Base-by-base conservation (phyloP, 2,888 invertebrate species). In the Buathra laborator region DNA sequence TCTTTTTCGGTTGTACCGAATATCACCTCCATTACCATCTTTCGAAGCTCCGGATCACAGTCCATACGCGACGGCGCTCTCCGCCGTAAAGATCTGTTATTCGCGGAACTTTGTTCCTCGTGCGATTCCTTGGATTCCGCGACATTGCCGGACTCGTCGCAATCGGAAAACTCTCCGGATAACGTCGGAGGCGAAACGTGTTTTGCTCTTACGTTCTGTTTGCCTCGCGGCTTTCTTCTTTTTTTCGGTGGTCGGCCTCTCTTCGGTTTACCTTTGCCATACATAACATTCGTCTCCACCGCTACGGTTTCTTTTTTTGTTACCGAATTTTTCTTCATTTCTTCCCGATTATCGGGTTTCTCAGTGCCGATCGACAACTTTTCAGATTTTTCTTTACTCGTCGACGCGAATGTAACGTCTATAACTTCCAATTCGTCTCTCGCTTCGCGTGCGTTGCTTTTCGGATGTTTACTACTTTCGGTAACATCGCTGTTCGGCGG, bases 21-120 rank as follows among this genome's bases (percentile, higher is more conserved):
- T 71, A 94, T 94, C 7, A 94, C 93, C 87, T 94, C 93, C 93
- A 94, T 93, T 1, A 94, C 92, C 93, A 94, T 93, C 86, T 91
- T 91, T 12, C 91, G 90, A 12, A 93, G 82, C 24, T 90, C 90
- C 0, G 92, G 89, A 87, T 92, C 89, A 44, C 85, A 77, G n/a
- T 89, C 86, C 64, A 88, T 79, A 62, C 82, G 81, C 7, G 74
- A 82, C 0, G 82, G 76, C 19, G 82, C 71, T 19, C 79, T 71
- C 12, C 7, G 7, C 2, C 79, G 62, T 12, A 48, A 29, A 19
- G 62, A 29, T 71, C 76, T 10, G 24, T 9, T 37, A 7, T 37
- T 51, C 16, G 9, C 3, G 1, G 19, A 48, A 70, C 10, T 12
- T 19, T 14, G 16, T 43, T 10, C n/a, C 16, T 74, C 43, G 19